Conservation (phyloP, 2,888 invertebrate genomes). For the Clostera curtula region DNA sequence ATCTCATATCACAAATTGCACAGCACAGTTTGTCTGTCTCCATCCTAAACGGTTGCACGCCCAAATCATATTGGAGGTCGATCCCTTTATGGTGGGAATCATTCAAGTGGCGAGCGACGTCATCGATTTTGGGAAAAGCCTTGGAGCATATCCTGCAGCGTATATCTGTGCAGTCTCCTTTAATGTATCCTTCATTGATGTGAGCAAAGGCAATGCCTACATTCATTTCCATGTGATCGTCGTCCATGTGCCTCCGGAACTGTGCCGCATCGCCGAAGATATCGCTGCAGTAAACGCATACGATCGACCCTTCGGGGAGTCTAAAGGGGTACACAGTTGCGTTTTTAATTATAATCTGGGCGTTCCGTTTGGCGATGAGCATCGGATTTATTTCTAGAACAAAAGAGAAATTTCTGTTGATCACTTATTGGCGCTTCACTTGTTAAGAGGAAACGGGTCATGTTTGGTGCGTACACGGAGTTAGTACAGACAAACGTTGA, state of each 20-base stretch:
- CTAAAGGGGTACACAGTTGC: conserved; percentile 53
- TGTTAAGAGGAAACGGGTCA: too few species aligned
- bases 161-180: conserved; percentile 44
- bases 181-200: conserved; percentile 23
- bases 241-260: conserved; percentile 32
- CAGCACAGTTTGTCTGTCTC: conserved; percentile 31
- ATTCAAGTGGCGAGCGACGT: conserved; percentile 33
- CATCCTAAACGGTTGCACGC: conserved; percentile 43
- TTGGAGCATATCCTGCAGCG: conserved; percentile 37
- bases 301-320: conserved; percentile 41
- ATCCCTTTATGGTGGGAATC: conserved; percentile 28
- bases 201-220: conserved; percentile 25
- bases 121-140: conserved; percentile 24
- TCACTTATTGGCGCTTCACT: conserved; percentile 1
- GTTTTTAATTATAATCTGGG: conserved; percentile 45
- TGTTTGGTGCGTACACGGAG: too few species aligned
- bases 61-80: conserved; percentile 31
- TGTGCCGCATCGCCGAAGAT: conserved; percentile 27
- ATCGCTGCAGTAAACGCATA: conserved; percentile 51
- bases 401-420: conserved; percentile 36
- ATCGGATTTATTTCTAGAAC: conserved; percentile 55
- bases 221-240: conserved; percentile 22
- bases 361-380: conserved; percentile 48
- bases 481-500: too few species aligned
- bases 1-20: conserved; percentile 33